Conservation (phyloP, 2,888 invertebrate species). For the Chromoteleia sp. region DNA sequence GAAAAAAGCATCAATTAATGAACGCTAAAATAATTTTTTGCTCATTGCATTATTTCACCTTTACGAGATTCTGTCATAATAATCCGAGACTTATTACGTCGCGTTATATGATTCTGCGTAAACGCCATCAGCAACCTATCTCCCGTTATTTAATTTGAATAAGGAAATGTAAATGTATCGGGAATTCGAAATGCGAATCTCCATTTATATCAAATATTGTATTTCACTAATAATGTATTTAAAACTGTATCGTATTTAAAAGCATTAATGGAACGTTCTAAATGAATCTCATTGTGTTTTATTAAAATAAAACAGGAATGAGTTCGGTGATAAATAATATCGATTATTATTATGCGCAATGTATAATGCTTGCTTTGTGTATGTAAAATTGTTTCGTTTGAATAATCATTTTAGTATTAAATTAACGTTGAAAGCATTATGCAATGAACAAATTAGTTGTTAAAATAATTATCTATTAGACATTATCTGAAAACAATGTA, state of each 20-base stretch:
- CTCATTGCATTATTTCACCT: constrained; percentile 17
- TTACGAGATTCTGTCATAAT: neutral
- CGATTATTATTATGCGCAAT: neutral
- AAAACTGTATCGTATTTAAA: constrained; percentile 10
- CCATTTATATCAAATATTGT: constrained; percentile 10
- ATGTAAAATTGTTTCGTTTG: too few species aligned
- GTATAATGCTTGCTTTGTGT: too few species aligned
- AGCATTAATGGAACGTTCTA: neutral
- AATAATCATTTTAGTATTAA: too few species aligned
- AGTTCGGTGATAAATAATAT: neutral
- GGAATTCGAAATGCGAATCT: constrained; percentile 19
- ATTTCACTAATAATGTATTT: constrained; percentile 20
- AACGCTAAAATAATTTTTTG: constrained; percentile 26
- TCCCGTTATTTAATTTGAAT: constrained; percentile 27
- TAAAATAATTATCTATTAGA: too few species aligned
- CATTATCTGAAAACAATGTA: too few species aligned
- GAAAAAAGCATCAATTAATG: constrained; percentile 37
- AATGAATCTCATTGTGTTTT: neutral
- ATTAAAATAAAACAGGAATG: neutral
- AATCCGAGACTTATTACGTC: constrained; percentile 13
- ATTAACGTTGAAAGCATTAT: neutral
- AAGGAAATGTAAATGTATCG: constrained; percentile 22
- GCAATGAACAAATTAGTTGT: neutral
- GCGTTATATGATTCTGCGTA: constrained; percentile 1
- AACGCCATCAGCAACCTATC: constrained; percentile 7